These are phyloP conservation scores for Rhodinocichla rosea DNA, from an alignment of 2,113 vertebrate genomes.

Conservation along the genomic window DNA sequence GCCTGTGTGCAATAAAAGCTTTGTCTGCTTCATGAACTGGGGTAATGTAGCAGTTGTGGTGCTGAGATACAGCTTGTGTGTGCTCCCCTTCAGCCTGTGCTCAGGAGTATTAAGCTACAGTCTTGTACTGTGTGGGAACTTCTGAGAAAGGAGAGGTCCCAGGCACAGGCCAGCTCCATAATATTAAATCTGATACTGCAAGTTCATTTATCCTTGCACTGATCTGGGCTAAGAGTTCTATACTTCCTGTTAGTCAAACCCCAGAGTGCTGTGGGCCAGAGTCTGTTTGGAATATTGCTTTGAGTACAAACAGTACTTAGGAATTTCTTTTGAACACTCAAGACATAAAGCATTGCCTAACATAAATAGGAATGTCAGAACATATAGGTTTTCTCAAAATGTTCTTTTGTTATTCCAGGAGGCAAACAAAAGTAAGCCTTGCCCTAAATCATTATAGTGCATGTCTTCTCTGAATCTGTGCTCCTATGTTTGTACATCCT, in stretches of 20 bases:
- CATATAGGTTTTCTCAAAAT: neutral
- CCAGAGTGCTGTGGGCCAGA: neutral
- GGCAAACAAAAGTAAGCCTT: neutral
- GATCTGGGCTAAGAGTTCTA: neutral
- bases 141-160: neutral
- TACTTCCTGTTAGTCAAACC: neutral
- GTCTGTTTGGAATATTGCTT: neutral
- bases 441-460: neutral
- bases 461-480: neutral
- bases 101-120: fast-evolving
- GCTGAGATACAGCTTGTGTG: neutral
- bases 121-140: neutral
- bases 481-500: neutral
- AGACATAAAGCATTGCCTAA: neutral
- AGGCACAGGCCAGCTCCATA: neutral
- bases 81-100: fast-evolving
- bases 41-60: neutral
- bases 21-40: neutral
- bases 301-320: neutral
- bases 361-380: neutral
- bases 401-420: neutral
- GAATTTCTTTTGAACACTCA: neutral
- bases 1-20: fast-evolving
- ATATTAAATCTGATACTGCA: neutral
- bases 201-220: neutral